A percentile compares a stretch with the other conserved stretches of the same genome.
Evolutionary conservation across 2,888 invertebrate genomes (phyloP).

Genomic region (Sialis fuliginosa): DNA sequence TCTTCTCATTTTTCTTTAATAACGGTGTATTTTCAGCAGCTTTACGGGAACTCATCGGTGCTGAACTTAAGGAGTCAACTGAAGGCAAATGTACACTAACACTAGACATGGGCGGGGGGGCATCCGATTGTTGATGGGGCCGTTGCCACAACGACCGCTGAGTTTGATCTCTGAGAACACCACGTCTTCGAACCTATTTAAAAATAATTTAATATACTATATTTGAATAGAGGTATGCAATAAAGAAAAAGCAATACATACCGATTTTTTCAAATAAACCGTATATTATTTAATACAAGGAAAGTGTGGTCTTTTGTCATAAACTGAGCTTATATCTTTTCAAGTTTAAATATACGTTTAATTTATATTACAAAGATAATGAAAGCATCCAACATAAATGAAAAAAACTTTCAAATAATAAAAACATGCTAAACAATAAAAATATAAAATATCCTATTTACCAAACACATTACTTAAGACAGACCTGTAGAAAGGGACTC

Average conservation of each 20-base stretch:
- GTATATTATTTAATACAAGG: no score
- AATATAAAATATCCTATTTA: not conserved
- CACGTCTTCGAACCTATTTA: slow-evolving; percentile 1
- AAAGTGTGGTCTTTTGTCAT: no score
- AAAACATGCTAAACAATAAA: no score
- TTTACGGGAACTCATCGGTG: no score
- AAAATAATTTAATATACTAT: not conserved
- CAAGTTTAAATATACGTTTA: no score
- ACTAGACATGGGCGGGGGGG: not conserved
- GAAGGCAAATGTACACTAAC: not conserved
- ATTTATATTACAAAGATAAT: no score
- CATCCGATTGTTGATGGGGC: not conserved
- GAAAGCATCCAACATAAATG: no score
- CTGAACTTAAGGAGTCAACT: not conserved
- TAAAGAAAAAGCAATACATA: no score
- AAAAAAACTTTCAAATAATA: no score
- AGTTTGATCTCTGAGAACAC: slow-evolving; percentile 1
- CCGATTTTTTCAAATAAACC: no score
- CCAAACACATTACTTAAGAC: slow-evolving; percentile 4
- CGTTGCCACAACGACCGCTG: slow-evolving; percentile 2
- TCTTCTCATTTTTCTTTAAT: not conserved
- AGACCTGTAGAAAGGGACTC: slow-evolving; percentile 1
- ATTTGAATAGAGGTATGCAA: no score
- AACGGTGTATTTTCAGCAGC: not conserved
- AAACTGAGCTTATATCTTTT: no score